Evolutionary conservation across 2,113 vertebrate species (phyloP).

Genomic region (Zosterops japonicus): DNA sequence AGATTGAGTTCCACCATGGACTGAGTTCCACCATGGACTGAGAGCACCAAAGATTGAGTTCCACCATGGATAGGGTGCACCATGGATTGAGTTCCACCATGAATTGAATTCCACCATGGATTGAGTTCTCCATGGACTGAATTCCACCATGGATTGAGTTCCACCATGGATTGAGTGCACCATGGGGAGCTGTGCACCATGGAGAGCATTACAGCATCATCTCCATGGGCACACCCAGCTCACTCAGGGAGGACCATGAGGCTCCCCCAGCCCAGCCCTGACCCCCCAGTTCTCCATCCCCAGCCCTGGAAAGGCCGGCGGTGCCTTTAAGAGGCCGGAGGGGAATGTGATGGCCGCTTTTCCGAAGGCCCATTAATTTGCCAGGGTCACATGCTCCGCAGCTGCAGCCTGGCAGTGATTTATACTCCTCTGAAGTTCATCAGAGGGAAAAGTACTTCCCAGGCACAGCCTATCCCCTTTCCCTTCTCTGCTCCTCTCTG

Average conservation of each 20-base stretch:
- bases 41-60: too few relatives aligned
- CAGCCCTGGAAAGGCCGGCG: not conserved
- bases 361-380: slow-evolving; percentile 33
- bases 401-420: slow-evolving; percentile 66
- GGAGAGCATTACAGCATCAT: not conserved
- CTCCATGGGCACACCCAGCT: not conserved
- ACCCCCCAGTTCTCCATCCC: not conserved
- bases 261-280: not conserved
- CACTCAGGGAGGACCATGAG: fast-evolving
- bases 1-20: fast-evolving
- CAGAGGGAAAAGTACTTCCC: slow-evolving; percentile 53
- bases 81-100: fast-evolving
- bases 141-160: fast-evolving
- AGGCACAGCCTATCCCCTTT: not conserved
- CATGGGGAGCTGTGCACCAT: fast-evolving
- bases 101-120: fast-evolving
- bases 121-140: fast-evolving
- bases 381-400: slow-evolving; percentile 46
- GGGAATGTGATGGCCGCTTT: not conserved
- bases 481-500: not conserved
- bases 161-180: fast-evolving
- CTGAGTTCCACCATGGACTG: not conserved
- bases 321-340: slow-evolving; percentile 29
- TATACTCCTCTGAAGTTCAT: slow-evolving; percentile 60
- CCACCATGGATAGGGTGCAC: fast-evolving